phyloP scores from a whole-genome alignment of 2,797 vertebrate species.

The Poeciliopsis presidionis region DNA sequence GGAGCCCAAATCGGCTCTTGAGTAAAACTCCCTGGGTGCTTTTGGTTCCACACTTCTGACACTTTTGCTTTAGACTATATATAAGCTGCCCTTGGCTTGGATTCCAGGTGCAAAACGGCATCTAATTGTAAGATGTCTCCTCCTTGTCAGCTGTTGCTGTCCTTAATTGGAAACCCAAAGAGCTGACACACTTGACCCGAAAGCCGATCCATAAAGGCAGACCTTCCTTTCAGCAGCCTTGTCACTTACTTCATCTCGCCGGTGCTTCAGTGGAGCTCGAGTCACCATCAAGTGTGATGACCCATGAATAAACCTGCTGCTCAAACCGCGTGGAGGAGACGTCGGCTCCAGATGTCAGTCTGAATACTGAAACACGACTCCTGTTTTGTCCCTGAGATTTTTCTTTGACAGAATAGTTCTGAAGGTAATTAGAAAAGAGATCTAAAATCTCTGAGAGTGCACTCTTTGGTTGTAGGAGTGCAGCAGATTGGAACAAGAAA shows the following conservation, averaged over 20 bases:
- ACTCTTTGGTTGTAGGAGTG: conserved; percentile 14
- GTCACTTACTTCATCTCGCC: conserved; percentile 14
- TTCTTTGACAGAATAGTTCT: neutral
- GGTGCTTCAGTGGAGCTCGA: conserved; percentile 7
- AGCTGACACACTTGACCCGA: conserved; percentile 22
- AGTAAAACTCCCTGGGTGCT: neutral
- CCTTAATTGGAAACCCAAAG: conserved; percentile 45
- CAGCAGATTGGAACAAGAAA: conserved; percentile 23
- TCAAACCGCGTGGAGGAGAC: conserved; percentile 6
- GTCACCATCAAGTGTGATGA: conserved; percentile 14
- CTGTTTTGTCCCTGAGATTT: conserved; percentile 7
- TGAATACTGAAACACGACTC: conserved; percentile 13
- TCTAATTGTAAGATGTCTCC: conserved; percentile 8
- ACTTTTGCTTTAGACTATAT: neutral
- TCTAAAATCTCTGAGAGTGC: conserved; percentile 21
- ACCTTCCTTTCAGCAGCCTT: conserved; percentile 3
- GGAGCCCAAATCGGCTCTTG: neutral
- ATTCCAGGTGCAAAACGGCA: neutral
- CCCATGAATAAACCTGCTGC: conserved; percentile 28
- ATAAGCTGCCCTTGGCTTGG: neutral
- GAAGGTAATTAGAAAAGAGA: conserved; percentile 15
- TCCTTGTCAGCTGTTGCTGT: conserved; percentile 9
- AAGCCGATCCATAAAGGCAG: conserved; percentile 9
- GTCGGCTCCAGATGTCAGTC: conserved; percentile 7
- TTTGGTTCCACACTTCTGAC: neutral